Evolutionary conservation across 2,113 vertebrate genomes (phyloP), one percentile per base, ranked within the genome.

Genomic region (Mola mola): DNA sequence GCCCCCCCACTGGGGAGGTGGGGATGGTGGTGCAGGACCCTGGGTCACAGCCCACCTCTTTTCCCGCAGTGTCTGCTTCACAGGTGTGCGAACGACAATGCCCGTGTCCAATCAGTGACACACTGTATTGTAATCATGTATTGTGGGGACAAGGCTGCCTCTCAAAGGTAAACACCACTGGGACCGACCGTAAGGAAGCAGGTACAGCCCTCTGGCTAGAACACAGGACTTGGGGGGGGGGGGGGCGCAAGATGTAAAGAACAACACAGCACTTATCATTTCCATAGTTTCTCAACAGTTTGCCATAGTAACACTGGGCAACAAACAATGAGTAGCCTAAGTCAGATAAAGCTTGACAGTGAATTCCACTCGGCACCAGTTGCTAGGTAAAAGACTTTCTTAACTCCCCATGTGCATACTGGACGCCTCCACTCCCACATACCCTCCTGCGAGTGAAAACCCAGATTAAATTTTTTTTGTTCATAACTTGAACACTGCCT

Each of bases 321-420:
- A 74, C 72, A 82, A 66, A 76, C 58, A 82, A 57, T 66, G 37
- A 77, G 48, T 29, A 71, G 38, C 49, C n/a, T n/a, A 62, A 80
- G 67, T 67, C 66, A 62, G 77, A 82, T 75, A 72, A 57, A 71
- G 74, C 74, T 78, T 78, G 46, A 82, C 69, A 71, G 59, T 63
- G 74, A 83, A 89, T 92, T 90, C 90, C 85, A 58, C 50, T 49
- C 71, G 12, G 19, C 42, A 61, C 16, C 38, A 82, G 90, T 92
- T 90, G 90, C 91, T 85, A 90, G 77, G 89, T 79, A 77, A 83
- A 72, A 63, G 72, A 67, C 75, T 86, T 89, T 79, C 78, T 66
- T 53, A 51, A 47, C 78, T 82, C 74, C 71, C 57, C 75, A 76
- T 83, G 81, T 83, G 87, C 75, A 87, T 74, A 59, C 56, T 58